Evolutionary conservation across 1,140 invertebrate species (phyloP).

Genomic region (Temnothorax nylanderi): DNA sequence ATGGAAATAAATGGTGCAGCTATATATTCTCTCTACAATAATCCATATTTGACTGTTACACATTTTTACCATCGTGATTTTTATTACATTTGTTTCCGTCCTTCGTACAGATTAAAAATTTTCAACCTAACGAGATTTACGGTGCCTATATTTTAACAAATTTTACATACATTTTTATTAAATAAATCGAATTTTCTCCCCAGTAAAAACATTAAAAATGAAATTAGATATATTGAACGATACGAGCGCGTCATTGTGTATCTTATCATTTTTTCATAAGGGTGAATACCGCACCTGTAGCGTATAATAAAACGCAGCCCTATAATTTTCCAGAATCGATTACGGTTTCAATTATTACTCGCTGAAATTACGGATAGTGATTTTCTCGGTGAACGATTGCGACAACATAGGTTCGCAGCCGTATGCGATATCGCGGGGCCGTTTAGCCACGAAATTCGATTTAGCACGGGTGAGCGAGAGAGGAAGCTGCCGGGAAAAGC

Average conservation of each 20-base stretch:
- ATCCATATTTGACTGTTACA: constrained; percentile 45
- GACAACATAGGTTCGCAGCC: background rate
- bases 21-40: constrained; percentile 32
- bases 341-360: constrained; percentile 32
- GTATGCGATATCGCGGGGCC: constrained; percentile 35
- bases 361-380: constrained; percentile 40
- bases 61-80: constrained; percentile 46
- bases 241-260: background rate
- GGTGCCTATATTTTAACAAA: constrained; percentile 18
- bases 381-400: constrained; percentile 32
- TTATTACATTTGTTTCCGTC: constrained; percentile 41
- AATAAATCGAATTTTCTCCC: constrained; percentile 22
- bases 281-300: background rate
- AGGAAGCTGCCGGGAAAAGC: constrained; percentile 12
- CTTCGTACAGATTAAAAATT: constrained; percentile 40
- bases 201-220: constrained; percentile 22
- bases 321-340: constrained; percentile 33
- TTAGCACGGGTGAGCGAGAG: background rate
- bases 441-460: constrained; percentile 53
- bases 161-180: constrained; percentile 37
- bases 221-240: background rate
- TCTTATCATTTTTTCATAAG: background rate
- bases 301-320: background rate
- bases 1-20: constrained; percentile 45
- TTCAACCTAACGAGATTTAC: constrained; percentile 44